Conservation (phyloP, 2,888 invertebrate species). For the Pinctada fucata region DNA sequence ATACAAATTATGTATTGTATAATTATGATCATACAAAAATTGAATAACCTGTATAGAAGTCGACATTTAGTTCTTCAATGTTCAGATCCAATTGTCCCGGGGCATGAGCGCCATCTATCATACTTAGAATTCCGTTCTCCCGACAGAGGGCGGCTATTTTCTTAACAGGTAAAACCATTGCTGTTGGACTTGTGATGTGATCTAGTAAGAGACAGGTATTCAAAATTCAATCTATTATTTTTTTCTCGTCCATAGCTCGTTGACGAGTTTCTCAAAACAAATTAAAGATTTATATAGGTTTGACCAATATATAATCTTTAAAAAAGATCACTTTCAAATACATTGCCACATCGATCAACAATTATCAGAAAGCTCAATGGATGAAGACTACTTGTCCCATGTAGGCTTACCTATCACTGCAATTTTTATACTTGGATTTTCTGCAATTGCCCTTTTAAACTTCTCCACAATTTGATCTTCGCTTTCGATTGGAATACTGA, state of each 20-base stretch:
- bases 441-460: conserved; percentile 55
- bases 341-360: no score
- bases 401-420: conserved; percentile 60
- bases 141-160: conserved; percentile 63
- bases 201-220: conserved; percentile 52
- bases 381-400: neutral
- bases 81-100: conserved; percentile 70
- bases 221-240: neutral
- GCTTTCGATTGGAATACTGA: conserved; percentile 57
- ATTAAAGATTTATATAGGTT: neutral
- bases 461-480: conserved; percentile 54
- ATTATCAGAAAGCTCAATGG: neutral
- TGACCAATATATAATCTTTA: neutral
- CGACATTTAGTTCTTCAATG: conserved; percentile 64
- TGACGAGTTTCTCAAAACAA: no score
- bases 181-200: conserved; percentile 69
- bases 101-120: conserved; percentile 74
- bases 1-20: no score
- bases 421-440: conserved; percentile 57
- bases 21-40: no score
- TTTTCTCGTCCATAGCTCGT: no score
- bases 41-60: conserved; percentile 73
- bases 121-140: conserved; percentile 57
- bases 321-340: no score
- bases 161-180: conserved; percentile 67